phyloP scores from a whole-genome alignment of 2,113 vertebrate species.

The Erpornis zantholeuca region DNA sequence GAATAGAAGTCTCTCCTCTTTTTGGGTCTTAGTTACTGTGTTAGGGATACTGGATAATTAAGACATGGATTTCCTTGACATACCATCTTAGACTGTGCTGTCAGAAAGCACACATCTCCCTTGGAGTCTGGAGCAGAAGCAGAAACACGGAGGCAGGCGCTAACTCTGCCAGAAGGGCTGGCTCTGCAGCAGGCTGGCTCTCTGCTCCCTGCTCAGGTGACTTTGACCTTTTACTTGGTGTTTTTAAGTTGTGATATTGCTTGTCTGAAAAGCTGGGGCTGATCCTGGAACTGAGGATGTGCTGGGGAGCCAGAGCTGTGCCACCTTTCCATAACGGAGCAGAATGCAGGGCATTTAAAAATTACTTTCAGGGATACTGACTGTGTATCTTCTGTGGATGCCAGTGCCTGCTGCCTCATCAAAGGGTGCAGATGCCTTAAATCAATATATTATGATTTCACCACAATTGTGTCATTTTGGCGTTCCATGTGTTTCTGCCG shows the following conservation, averaged over 20 bases:
- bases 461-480: background rate
- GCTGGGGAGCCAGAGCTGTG: background rate
- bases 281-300: background rate
- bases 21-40: background rate
- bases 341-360: background rate
- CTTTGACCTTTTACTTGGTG: background rate
- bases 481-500: background rate
- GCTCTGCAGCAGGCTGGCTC: background rate
- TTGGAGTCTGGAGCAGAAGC: background rate
- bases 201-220: background rate
- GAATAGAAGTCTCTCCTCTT: background rate
- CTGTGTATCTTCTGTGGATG: background rate
- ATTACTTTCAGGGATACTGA: background rate
- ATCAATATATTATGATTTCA: background rate
- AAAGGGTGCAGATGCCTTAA: background rate
- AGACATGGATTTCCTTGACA: background rate
- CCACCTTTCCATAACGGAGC: background rate
- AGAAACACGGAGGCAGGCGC: fast-evolving
- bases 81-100: background rate
- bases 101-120: background rate
- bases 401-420: background rate
- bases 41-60: background rate
- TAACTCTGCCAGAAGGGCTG: background rate
- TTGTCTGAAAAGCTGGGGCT: background rate
- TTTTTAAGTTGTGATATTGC: background rate